phyloP scores from a whole-genome alignment of 2,113 vertebrate genomes.

The Ceyx cyanopectus region DNA sequence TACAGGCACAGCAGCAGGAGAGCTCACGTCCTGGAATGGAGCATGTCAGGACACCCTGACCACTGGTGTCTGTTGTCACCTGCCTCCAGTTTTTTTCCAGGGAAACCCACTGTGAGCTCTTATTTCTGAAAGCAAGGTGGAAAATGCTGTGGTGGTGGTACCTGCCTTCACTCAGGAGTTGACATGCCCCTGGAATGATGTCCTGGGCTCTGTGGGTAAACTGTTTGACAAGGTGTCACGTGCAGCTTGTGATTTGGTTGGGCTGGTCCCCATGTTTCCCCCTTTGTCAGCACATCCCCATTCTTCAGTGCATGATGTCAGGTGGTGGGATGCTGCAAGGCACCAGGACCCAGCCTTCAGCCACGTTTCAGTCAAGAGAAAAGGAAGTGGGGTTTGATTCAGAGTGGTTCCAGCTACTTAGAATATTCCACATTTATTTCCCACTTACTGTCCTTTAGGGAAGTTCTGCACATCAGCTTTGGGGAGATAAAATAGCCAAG shows the following conservation, averaged over 20 bases:
- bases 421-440: neutral
- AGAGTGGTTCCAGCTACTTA: neutral
- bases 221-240: neutral
- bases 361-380: neutral
- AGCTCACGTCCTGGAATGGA: neutral
- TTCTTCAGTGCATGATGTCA: neutral
- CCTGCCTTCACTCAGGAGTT: neutral
- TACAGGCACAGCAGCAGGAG: neutral
- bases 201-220: neutral
- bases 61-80: neutral
- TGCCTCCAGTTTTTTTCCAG: slow-evolving; percentile 2
- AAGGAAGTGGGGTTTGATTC: neutral
- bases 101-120: neutral
- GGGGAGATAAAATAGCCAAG: neutral
- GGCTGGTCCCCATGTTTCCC: neutral
- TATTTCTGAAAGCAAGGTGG: neutral
- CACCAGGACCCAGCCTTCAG: neutral
- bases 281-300: neutral
- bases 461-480: neutral
- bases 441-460: neutral
- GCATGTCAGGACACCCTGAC: neutral
- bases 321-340: neutral
- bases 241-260: neutral
- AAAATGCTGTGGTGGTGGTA: neutral
- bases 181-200: neutral